Percentiles rank a stretch among this genome's conserved stretches.
Evolutionary conservation across 1,140 invertebrate genomes (phyloP).

Genomic region (Pogonomyrmex californicus): DNA sequence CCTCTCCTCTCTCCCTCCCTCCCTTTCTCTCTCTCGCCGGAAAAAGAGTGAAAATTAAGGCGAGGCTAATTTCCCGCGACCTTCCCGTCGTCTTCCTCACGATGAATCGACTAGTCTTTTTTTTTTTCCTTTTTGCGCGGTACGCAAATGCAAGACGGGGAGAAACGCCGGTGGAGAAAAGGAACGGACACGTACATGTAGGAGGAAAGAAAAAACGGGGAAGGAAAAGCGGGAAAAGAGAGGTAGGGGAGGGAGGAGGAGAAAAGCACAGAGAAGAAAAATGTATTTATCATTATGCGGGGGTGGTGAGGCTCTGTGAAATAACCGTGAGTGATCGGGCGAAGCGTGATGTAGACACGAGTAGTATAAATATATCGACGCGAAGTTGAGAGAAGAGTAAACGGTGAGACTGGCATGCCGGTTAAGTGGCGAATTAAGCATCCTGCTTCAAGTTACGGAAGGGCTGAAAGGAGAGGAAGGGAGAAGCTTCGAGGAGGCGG

Average conservation of each 20-base stretch:
- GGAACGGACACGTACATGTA: background rate
- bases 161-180: background rate
- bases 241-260: background rate
- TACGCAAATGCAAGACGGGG: background rate
- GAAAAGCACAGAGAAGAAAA: background rate
- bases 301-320: background rate
- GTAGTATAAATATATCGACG: background rate
- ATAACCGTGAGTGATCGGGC: background rate
- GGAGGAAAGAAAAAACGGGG: background rate
- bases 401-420: background rate
- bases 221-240: background rate
- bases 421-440: constrained; percentile 2
- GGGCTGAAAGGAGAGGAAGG: too few species aligned
- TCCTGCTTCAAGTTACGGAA: background rate
- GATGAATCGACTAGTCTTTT: background rate
- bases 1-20: background rate
- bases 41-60: constrained; percentile 25
- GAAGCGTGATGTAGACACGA: background rate
- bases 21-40: too few species aligned
- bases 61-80: constrained; percentile 31
- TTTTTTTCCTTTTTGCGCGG: background rate
- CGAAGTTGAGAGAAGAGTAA: background rate
- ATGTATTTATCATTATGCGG: background rate
- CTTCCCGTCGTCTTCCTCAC: background rate
- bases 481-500: background rate